Base-by-base conservation (phyloP, 2,797 vertebrate genomes). In the Amazona ochrocephala region DNA sequence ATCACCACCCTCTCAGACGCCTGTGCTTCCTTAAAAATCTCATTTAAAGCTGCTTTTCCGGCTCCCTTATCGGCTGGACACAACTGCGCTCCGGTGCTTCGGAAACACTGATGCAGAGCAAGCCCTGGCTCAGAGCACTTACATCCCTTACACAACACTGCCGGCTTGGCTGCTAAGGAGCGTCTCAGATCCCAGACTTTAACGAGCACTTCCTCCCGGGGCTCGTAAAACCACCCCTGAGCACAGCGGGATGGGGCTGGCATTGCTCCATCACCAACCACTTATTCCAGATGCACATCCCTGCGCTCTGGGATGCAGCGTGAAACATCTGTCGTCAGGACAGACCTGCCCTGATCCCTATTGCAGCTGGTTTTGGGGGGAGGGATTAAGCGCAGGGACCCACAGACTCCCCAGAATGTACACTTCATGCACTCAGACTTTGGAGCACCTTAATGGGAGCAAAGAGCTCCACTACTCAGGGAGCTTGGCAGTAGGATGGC, bases 11-110 rank as follows among this genome's bases (percentile, higher is more conserved):
- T 39, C 37, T 0, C 2, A 45, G n/a, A 34, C 10, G 2, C 12
- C 34, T 8, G 17, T 5, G 23, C 53, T 85, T 77, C 61, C 45
- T 91, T 81, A 26, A 73, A 65, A 61, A 41, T 15, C 0, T 2
- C 32, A 39, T 56, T 84, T 53, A 39, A 75, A 95, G 68, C 68
- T 78, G 76, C n/a, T 86, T 84, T 89, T 75, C 70, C 39, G 8
- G 53, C 72, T 91, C 62, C n/a, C 51, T 89, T 91, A 93, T 91
- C 60, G 0, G 47, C 79, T 83, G 87, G 87, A 83, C 32, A 4
- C 71, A 39, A 62, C 56, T 1, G 3, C 0, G 4, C 45, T 68
- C 74, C 3, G 0, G 27, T 1, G 0, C 15, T 85, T 80, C 0
- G 92, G 95, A 96, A 96, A 96, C 0, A 39, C 0, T 85, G 93